These are phyloP conservation scores for Sturmia bella DNA, from an alignment of 2,888 invertebrate genomes.

Conservation along the genomic window DNA sequence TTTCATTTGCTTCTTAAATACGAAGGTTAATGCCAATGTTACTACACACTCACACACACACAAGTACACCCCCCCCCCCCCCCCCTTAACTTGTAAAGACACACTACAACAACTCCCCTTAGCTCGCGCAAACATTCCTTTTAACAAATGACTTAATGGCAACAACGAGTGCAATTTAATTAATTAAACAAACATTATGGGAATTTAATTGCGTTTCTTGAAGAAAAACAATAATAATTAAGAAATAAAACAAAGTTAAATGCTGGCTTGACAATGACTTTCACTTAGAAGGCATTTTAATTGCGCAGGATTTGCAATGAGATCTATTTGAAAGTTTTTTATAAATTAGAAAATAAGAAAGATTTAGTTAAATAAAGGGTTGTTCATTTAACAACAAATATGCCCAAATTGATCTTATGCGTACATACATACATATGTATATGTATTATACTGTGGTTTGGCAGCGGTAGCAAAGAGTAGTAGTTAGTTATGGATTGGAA, in stretches of 20 bases:
- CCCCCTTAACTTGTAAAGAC: neutral
- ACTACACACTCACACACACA: slow-evolving; percentile 15
- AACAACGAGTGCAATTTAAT: slow-evolving; percentile 42
- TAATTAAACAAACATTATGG: slow-evolving; percentile 51
- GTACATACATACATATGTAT: too few species aligned
- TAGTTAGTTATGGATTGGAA: too few species aligned
- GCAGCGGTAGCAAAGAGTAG: too few species aligned
- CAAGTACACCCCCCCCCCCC: neutral
- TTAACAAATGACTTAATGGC: slow-evolving; percentile 29
- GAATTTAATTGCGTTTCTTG: slow-evolving; percentile 30
- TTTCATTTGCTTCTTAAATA: slow-evolving; percentile 4
- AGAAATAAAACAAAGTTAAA: slow-evolving; percentile 17
- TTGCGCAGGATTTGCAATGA: neutral
- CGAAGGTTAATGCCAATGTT: slow-evolving; percentile 68
- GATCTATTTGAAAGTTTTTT: too few species aligned
- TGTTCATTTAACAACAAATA: too few species aligned
- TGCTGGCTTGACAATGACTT: slow-evolving; percentile 18
- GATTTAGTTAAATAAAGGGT: too few species aligned
- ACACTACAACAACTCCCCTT: neutral
- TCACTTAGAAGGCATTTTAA: neutral
- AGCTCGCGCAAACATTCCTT: neutral
- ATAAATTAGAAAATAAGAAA: too few species aligned
- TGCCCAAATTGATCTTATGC: too few species aligned
- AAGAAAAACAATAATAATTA: slow-evolving; percentile 41
- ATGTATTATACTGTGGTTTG: too few species aligned